A percentile compares a stretch with the other conserved stretches of the same genome.
phyloP scores from a whole-genome alignment of 1,140 invertebrate species.

The Ganaspis sp. region DNA sequence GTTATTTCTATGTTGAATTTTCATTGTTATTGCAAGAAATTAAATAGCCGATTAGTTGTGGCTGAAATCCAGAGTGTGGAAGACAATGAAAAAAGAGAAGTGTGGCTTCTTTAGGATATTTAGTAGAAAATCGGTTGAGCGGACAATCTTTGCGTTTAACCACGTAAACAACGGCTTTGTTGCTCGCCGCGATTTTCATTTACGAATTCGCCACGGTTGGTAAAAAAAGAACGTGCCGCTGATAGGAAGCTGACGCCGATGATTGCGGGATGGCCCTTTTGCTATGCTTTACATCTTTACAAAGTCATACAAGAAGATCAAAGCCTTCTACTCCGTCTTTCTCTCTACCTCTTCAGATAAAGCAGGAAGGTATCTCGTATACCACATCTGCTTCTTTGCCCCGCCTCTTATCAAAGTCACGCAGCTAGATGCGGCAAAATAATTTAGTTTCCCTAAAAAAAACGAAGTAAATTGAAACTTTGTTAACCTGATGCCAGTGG shows the following conservation, averaged over 20 bases:
- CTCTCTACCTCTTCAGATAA: background rate
- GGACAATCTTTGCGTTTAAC: slow-evolving; percentile 63
- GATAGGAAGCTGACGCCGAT: slow-evolving; percentile 40
- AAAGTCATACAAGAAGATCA: slow-evolving; percentile 39
- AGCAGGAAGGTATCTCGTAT: background rate
- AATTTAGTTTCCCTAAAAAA: background rate
- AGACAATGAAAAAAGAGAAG: background rate
- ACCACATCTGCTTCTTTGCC: slow-evolving; percentile 34
- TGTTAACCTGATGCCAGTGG: background rate
- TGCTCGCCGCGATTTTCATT: slow-evolving; percentile 71
- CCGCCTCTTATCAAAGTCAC: slow-evolving; percentile 40
- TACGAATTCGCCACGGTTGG: slow-evolving; percentile 68
- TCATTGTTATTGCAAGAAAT: no score
- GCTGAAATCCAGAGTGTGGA: background rate
- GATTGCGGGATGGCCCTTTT: background rate
- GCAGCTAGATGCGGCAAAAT: background rate
- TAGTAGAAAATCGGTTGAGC: slow-evolving; percentile 33
- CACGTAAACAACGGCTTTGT: slow-evolving; percentile 73
- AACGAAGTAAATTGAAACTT: background rate
- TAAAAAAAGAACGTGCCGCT: slow-evolving; percentile 54
- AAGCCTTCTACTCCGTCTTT: slow-evolving; percentile 28
- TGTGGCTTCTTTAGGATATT: background rate
- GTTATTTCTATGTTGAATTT: no score
- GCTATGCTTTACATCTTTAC: background rate
- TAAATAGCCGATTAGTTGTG: no score